These are phyloP conservation scores for Lasioglossum baleicum DNA, from an alignment of 1,140 invertebrate species.

Conservation along the genomic window DNA sequence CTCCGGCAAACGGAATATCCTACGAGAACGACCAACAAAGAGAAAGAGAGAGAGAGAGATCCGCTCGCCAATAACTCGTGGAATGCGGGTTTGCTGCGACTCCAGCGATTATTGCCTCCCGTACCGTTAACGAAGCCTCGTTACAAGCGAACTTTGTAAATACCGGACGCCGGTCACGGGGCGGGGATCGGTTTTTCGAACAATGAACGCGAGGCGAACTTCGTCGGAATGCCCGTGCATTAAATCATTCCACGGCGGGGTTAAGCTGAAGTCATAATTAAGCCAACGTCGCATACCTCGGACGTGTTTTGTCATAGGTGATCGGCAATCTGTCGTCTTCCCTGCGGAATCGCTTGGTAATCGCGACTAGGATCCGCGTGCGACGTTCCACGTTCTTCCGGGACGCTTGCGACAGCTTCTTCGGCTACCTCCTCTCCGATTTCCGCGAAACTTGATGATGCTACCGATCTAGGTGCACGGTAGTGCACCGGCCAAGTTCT, in stretches of 20 bases:
- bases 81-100: conserved; percentile 46
- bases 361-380: conserved; percentile 8
- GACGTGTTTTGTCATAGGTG: neutral
- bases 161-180: conserved; percentile 22
- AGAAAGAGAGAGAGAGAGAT: neutral
- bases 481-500: too few relatives aligned
- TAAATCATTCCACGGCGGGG: conserved; percentile 11
- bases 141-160: conserved; percentile 47
- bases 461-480: too few relatives aligned
- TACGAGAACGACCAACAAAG: neutral
- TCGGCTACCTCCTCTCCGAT: too few relatives aligned
- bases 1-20: neutral
- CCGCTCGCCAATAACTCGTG: conserved; percentile 38
- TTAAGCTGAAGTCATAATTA: neutral
- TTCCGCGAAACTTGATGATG: too few relatives aligned
- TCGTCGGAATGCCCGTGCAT: conserved; percentile 12
- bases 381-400: neutral
- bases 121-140: conserved; percentile 54
- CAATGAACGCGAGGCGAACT: conserved; percentile 2
- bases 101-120: conserved; percentile 47
- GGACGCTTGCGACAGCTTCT: too few relatives aligned
- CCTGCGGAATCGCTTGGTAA: neutral
- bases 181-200: conserved; percentile 22
- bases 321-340: neutral
- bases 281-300: neutral